Evolutionary conservation across 2,797 vertebrate species (phyloP).

Genomic region (Chrosomus eos): DNA sequence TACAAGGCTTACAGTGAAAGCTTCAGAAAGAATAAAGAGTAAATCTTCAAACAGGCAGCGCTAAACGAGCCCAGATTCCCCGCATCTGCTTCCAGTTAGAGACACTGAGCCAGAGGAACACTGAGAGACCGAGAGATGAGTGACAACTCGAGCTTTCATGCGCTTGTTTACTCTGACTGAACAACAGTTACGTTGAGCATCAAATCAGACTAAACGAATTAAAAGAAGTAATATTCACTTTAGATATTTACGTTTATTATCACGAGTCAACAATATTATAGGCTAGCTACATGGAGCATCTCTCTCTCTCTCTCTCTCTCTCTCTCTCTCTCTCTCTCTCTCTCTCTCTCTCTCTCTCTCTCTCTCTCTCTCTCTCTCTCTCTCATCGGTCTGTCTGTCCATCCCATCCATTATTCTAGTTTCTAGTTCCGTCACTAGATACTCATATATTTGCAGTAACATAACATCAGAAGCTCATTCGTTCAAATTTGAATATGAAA

Average conservation of each 20-base stretch:
- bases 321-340: neutral
- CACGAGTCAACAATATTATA: too few relatives aligned
- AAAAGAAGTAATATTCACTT: neutral
- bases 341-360: neutral
- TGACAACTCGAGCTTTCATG: neutral
- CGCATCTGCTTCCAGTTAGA: constrained; percentile 92
- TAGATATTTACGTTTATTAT: too few relatives aligned
- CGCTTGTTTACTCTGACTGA: neutral
- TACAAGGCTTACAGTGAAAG: constrained; percentile 79
- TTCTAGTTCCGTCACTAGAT: neutral
- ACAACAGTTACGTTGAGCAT: neutral
- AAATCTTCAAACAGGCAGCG: constrained; percentile 82
- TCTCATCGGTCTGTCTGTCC: neutral
- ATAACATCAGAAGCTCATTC: neutral
- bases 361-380: too few relatives aligned
- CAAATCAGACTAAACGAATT: neutral
- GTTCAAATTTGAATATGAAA: neutral
- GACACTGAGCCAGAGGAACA: constrained; percentile 65
- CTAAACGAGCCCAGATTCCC: constrained; percentile 93
- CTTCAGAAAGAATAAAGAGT: constrained; percentile 79
- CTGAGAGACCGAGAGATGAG: constrained; percentile 49
- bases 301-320: neutral
- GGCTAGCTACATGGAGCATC: too few relatives aligned
- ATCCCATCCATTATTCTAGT: neutral
- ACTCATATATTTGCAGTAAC: neutral